phyloP scores from a whole-genome alignment of 2,797 vertebrate genomes.

The Graptemys geographica region DNA sequence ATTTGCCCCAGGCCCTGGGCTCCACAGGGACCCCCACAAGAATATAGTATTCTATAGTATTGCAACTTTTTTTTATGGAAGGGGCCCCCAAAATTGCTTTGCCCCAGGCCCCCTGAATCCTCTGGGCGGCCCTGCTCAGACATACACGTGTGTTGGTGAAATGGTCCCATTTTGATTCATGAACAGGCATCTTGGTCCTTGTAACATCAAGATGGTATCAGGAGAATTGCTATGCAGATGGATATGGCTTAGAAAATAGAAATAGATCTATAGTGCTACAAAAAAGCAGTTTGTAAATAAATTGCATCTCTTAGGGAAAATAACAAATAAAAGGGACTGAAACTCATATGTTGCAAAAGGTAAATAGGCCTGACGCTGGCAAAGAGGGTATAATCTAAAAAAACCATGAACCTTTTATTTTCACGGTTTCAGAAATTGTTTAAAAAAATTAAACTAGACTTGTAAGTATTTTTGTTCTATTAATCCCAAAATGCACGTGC shows the following conservation, averaged over 20 bases:
- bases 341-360: background rate
- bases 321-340: background rate
- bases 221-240: background rate
- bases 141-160: background rate
- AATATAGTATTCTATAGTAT: too few species aligned
- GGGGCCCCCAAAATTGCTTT: too few species aligned
- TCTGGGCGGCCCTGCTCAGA: too few species aligned
- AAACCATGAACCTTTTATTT: background rate
- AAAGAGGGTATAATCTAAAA: background rate
- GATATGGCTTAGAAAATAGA: background rate
- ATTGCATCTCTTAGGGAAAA: background rate
- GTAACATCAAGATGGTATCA: background rate
- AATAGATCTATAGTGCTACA: background rate
- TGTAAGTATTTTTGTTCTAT: background rate
- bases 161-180: background rate
- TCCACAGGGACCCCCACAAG: too few species aligned
- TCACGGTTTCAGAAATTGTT: background rate
- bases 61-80: too few species aligned
- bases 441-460: background rate
- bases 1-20: too few species aligned
- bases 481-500: background rate
- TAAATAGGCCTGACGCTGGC: background rate
- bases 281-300: background rate
- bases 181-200: background rate
- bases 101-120: too few species aligned